phyloP scores from a whole-genome alignment of 1,140 invertebrate genomes.

The Formica exsecta region DNA sequence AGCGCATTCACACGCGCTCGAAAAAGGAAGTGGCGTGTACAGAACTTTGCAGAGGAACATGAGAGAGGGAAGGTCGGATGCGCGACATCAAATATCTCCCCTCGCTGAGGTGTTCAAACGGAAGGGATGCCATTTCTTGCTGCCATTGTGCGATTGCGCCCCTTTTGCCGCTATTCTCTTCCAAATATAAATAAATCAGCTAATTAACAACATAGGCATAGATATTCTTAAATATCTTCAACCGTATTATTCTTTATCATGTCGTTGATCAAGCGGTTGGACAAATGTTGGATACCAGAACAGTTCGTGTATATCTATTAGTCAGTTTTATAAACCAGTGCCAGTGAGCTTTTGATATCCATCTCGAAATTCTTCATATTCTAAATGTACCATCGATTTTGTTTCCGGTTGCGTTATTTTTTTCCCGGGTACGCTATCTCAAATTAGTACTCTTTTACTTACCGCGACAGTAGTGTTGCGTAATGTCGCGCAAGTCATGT shows the following conservation, averaged over 20 bases:
- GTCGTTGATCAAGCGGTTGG: neutral
- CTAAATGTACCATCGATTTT: slow-evolving; percentile 27
- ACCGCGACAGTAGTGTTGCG: neutral
- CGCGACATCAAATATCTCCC: slow-evolving; percentile 78
- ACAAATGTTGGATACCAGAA: slow-evolving; percentile 18
- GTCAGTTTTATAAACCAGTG: neutral
- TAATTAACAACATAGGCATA: neutral
- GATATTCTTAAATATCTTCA: neutral
- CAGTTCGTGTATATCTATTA: slow-evolving; percentile 28
- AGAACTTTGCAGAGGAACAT: slow-evolving; percentile 54
- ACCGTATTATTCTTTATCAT: neutral
- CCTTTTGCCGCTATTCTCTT: slow-evolving; percentile 1
- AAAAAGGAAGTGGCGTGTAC: slow-evolving; percentile 78
- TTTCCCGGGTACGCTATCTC: neutral
- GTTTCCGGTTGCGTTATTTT: neutral
- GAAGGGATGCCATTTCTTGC: slow-evolving; percentile 30
- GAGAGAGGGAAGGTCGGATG: slow-evolving; percentile 71
- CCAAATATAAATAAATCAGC: slow-evolving; percentile 59
- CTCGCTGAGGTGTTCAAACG: slow-evolving; percentile 63
- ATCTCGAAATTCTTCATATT: slow-evolving; percentile 39
- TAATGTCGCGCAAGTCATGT: slow-evolving; percentile 6
- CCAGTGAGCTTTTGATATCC: slow-evolving; percentile 21
- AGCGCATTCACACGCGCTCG: slow-evolving; percentile 78
- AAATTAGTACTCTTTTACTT: slow-evolving; percentile 9
- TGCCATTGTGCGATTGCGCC: slow-evolving; percentile 51